Base-by-base conservation (phyloP, 1,140 invertebrate species). In the Lasioglossum baleicum region DNA sequence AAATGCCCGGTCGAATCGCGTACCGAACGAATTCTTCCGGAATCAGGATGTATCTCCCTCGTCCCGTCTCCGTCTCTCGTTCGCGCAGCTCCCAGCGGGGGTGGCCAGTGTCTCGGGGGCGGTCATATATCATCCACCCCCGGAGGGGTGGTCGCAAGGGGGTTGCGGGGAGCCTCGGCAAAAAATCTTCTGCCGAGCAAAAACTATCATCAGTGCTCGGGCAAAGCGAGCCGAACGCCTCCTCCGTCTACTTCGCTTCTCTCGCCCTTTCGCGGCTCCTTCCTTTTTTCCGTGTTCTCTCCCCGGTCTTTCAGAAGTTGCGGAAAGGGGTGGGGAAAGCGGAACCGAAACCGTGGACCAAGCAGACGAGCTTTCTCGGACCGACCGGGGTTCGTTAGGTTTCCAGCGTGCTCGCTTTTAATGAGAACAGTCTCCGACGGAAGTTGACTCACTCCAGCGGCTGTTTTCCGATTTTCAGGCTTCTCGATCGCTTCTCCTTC, bases 81-180 rank as follows among this genome's bases (percentile, higher is more conserved):
- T 69, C 66, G 22, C 42, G 51, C 60, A 31, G 83, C 85, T 88
- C 84, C 87, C 88, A 83, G 80, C 75, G 88, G 88, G 90, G 91
- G 91, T 89, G 90, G 89, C 91, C 88, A 92, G 90, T 92, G 91
- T 92, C 91, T 92, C 91, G 90, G 91, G 92, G 91, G 92, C 90
- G 90, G 91, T 90, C 91, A 92, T 93, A 93, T 93, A 93, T 93
- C 92, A 93, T 93, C 90, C 91, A 91, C 91, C 92, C 91, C 88
- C 83, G 83, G 17, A 53, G 87, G 89, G 85, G 87, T 87, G 85
- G 86, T 86, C 76, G 87, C 85, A 87, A 85, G 88, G 88, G 86
- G 86, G 56, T n/a, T 74, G 85, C 20, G 87, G 44, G 44, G 44
- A 48, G 44, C 13, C 2, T 48, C 44, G 44, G 44, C 89, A 93